Evolutionary conservation across 2,113 vertebrate genomes (phyloP).

Genomic region (Lota lota): DNA sequence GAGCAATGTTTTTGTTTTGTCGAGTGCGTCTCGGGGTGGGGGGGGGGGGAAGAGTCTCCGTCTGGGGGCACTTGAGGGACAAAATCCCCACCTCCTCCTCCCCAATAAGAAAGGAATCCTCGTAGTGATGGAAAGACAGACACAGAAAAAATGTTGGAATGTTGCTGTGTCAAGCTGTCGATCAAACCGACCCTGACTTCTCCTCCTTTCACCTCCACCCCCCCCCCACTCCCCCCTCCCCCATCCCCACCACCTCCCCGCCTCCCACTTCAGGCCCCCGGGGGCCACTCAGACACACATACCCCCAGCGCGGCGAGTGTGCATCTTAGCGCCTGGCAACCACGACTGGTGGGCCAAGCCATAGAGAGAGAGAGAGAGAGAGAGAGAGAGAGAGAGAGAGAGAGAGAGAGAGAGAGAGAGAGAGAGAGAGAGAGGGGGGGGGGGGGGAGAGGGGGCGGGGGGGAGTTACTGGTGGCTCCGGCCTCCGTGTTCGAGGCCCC

Average conservation of each 20-base stretch:
- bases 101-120: conserved; percentile 13
- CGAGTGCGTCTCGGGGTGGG: neutral
- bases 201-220: conserved; percentile 30
- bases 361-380: conserved; percentile 23
- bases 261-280: conserved; percentile 1
- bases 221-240: conserved; percentile 36
- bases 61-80: conserved; percentile 22
- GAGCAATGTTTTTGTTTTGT: conserved; percentile 36
- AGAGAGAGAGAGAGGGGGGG: no score
- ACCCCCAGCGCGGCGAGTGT: conserved; percentile 67
- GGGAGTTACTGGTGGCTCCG: conserved; percentile 73
- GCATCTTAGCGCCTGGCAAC: conserved; percentile 79
- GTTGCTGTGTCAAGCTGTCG: conserved; percentile 66
- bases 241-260: conserved; percentile 6
- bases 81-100: conserved; percentile 11
- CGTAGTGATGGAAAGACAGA: neutral
- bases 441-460: conserved; percentile 26
- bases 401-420: no score
- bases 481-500: conserved; percentile 68
- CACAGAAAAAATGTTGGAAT: conserved; percentile 43
- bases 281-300: conserved; percentile 64
- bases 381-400: conserved; percentile 16
- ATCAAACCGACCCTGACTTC: conserved; percentile 54
- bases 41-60: conserved; percentile 3
- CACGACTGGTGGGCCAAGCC: conserved; percentile 64